Base-by-base conservation (phyloP, 2,888 invertebrate species). In the Torymus aiolomorphi region DNA sequence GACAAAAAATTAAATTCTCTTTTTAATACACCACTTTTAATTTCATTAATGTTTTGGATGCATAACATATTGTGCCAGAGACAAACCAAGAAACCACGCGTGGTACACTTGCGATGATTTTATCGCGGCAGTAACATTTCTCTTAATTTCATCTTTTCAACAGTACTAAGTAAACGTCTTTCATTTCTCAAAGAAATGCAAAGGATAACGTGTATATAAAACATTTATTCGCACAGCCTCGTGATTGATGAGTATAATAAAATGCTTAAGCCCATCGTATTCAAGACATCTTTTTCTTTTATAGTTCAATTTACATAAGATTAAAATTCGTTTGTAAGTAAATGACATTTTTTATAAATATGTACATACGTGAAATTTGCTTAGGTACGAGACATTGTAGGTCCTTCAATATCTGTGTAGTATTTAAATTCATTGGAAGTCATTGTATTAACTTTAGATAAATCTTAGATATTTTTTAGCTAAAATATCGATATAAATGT, bases 151-250 rank as follows among this genome's bases (percentile, higher is more conserved):
- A 42, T 69, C 62, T 74, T 72, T 80, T 20, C 16, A 65, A 77
- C 24, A 78, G 18, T 59, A 63, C 31, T 71, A 80, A 80, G 67
- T 78, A 78, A 80, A 78, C 54, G 66, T 76, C 78, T 59, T 13
- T 81, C 71, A 76, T 78, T 81, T 76, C 75, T 71, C 59, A 51
- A 73, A 57, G 72, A 76, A 78, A 81, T 78, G 72, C 69, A 73
- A 78, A 71, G 76, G 77, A 74, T 82, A 79, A 79, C 76, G 72
- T 83, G 80, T 82, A 80, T 82, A 82, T 80, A 83, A 82, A 81
- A 75, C 62, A 78, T 83, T 81, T 81, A 76, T 80, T 82, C 73
- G 81, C 85, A 86, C 85, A 85, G 84, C 85, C 84, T 85, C 80
- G 77, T 80, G 82, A 85, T 85, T 83, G 83, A 83, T 83, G 82